Conservation (phyloP, 1,140 invertebrate genomes). For the Leguminivora glycinivorella region DNA sequence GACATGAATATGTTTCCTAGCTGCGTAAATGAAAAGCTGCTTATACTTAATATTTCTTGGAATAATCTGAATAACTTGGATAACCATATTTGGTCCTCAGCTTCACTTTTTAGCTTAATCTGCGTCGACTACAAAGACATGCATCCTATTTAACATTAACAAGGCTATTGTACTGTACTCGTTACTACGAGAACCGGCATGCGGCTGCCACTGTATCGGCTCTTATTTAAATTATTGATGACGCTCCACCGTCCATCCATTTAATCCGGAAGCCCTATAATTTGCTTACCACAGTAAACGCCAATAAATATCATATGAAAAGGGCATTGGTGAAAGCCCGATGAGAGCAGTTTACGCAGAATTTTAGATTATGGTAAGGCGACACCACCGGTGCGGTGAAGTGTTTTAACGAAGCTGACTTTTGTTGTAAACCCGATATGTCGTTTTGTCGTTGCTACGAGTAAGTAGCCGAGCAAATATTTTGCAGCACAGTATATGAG, state of each 20-base stretch:
- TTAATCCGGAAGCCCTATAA: conserved; percentile 4
- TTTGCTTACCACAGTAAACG: conserved; percentile 13
- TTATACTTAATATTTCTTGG: not conserved
- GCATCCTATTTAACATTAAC: conserved; percentile 1
- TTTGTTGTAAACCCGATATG: conserved; percentile 6
- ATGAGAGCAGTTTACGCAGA: conserved; percentile 13
- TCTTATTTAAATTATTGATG: conserved; percentile 12
- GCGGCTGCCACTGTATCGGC: not conserved
- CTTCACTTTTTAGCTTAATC: not conserved
- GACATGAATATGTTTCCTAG: conserved; percentile 38
- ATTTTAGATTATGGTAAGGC: conserved; percentile 20
- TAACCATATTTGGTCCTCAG: not conserved
- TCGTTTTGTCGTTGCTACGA: conserved; percentile 7
- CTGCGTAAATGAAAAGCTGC: conserved; percentile 29
- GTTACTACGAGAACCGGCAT: not conserved
- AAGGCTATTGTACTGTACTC: conserved; percentile 12
- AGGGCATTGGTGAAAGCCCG: conserved; percentile 18
- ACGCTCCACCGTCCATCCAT: not conserved
- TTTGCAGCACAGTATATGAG: not conserved
- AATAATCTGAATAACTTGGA: not conserved
- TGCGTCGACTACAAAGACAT: not conserved
- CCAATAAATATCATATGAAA: conserved; percentile 19
- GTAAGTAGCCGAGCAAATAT: conserved; percentile 20
- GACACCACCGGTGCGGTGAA: conserved; percentile 14
- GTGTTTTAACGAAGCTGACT: conserved; percentile 1